Evolutionary conservation across 1,140 invertebrate species (phyloP).

Genomic region (Aethina tumida): DNA sequence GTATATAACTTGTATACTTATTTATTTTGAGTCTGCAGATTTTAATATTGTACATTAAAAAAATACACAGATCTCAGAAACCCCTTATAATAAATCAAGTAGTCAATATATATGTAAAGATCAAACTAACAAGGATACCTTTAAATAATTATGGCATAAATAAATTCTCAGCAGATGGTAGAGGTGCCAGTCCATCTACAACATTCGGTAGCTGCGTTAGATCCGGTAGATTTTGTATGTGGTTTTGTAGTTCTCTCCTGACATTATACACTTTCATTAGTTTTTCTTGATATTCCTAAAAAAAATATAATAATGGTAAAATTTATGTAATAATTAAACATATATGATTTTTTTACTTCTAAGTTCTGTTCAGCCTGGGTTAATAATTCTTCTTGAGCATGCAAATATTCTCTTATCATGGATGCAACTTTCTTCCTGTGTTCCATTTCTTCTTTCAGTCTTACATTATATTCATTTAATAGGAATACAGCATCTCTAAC

Average conservation of each 20-base stretch:
- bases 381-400: slow-evolving; percentile 73
- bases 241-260: slow-evolving; percentile 78
- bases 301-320: slow-evolving; percentile 17
- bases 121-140: too few relatives aligned
- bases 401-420: slow-evolving; percentile 81
- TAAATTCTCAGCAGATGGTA: slow-evolving; percentile 89
- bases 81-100: too few relatives aligned
- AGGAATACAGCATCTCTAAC: slow-evolving; percentile 81
- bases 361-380: slow-evolving; percentile 74
- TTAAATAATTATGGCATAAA: slow-evolving; percentile 52
- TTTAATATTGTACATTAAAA: too few relatives aligned
- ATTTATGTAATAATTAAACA: neutral
- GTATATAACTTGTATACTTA: too few relatives aligned
- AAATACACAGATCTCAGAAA: too few relatives aligned
- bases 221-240: slow-evolving; percentile 87
- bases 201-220: slow-evolving; percentile 83
- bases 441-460: slow-evolving; percentile 79
- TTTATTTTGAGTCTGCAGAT: too few relatives aligned
- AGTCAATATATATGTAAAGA: too few relatives aligned
- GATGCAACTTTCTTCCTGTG: slow-evolving; percentile 71
- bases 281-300: slow-evolving; percentile 80
- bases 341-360: slow-evolving; percentile 51
- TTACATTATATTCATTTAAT: slow-evolving; percentile 79
- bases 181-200: slow-evolving; percentile 76
- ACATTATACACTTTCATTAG: slow-evolving; percentile 75